A percentile compares a stretch with the other conserved stretches of the same genome.
These are phyloP conservation scores for Antigone vipio DNA, from an alignment of 2,113 vertebrate genomes.

Conservation along the genomic window DNA sequence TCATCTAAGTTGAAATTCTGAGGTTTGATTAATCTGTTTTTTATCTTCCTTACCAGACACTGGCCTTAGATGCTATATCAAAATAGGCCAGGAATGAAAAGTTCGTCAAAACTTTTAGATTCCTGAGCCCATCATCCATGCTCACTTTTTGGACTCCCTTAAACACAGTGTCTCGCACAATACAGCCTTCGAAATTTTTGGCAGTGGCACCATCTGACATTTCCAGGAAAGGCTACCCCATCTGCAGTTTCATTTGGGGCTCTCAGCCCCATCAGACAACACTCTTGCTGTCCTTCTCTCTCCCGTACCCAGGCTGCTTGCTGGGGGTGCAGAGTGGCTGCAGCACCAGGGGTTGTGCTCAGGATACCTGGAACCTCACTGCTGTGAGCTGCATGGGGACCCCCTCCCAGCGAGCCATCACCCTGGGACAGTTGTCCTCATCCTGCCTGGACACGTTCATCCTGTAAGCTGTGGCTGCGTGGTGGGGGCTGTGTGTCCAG, in stretches of 20 bases:
- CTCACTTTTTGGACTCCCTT: not conserved
- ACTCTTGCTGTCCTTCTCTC: not conserved
- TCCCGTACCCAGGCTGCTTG: not conserved
- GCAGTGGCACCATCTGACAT: not conserved
- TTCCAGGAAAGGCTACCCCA: not conserved
- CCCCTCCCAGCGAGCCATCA: not conserved
- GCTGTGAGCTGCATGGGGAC: not conserved
- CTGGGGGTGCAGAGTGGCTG: not conserved
- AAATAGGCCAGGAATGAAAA: not conserved
- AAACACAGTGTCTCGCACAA: fast-evolving
- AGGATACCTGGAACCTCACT: not conserved
- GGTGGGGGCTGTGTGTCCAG: not conserved
- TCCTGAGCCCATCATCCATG: not conserved
- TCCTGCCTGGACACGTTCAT: fast-evolving
- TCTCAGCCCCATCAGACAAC: fast-evolving
- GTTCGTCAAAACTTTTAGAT: not conserved
- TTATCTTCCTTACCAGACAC: not conserved
- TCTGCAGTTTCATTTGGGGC: not conserved
- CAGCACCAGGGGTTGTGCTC: not conserved
- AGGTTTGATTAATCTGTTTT: not conserved
- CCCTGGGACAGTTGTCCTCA: not conserved
- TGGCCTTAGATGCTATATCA: not conserved
- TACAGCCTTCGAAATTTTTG: not conserved
- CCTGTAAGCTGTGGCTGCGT: not conserved
- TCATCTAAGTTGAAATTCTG: not conserved